Evolutionary conservation across 2,888 invertebrate species (phyloP), one percentile per base, ranked within the genome.

Genomic region (Ornithoptera alexandrae): DNA sequence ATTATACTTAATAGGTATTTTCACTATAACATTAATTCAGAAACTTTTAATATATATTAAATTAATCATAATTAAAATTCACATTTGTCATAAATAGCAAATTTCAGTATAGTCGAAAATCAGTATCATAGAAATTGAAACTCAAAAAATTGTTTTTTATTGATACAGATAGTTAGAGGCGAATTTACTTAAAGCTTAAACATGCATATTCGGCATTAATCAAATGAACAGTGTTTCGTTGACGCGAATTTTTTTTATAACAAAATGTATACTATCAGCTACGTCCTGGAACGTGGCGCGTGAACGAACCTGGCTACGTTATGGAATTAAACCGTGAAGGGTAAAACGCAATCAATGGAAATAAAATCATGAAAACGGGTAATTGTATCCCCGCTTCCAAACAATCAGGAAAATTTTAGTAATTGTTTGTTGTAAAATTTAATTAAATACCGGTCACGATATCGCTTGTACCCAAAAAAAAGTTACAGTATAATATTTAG

Each of bases 321-420:
- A 57, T 39, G 62, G 57, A 62, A 67, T 62, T 57, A 62, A 62
- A 67, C 20, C 61, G 57, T 22, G 62, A 62, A 62, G 42, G 46
- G 62, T 58, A 62, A 63, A 68, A 68, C 62, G 68, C 68, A 68
- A 68, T 68, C 68, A 63, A 62, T 62, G 62, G 7, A 24, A 67
- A 62, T 68, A 57, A 63, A 68, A 68, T 68, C 68, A 62, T n/a
- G 62, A 63, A 62, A 62, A 63, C 57, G 57, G 67, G 39, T 24
- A 42, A 24, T 57, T 24, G 39, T 20, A 18, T 58, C 42, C 62
- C 36, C 62, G 57, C 24, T 24, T 67, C 30, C 62, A 42, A 67
- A 62, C 42, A 67, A 62, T n/a, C 56, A 56, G 57, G 24, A 62
- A 62, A 42, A 57, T 57, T 62, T 57, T 57, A 42, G 57, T 67